Conservation (phyloP, 2,113 vertebrate species). For the Cathartes aura region DNA sequence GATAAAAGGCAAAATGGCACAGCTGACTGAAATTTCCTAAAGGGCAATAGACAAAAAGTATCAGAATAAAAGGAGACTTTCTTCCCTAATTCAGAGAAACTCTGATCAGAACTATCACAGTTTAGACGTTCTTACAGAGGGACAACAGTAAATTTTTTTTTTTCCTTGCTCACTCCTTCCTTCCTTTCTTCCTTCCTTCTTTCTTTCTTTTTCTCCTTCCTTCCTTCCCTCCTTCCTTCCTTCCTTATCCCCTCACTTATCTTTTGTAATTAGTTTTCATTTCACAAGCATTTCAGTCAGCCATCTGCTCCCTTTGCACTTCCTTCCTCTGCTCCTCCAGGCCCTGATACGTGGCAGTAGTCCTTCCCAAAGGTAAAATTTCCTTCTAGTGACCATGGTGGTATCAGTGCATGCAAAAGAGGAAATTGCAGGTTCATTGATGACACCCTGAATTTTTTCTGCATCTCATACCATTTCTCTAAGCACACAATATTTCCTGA, state of each 20-base stretch:
- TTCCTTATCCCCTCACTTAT: not conserved
- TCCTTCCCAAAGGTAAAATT: not conserved
- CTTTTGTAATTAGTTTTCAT: not conserved
- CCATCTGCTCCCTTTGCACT: not conserved
- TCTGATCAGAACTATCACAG: not conserved
- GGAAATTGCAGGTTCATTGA: not conserved
- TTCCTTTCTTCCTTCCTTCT: too few relatives aligned
- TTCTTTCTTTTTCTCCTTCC: too few relatives aligned
- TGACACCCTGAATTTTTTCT: not conserved
- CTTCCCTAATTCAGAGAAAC: not conserved
- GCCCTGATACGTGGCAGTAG: not conserved
- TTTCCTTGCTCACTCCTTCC: too few relatives aligned
- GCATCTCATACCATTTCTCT: not conserved
- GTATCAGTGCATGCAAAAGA: not conserved
- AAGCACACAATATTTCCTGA: not conserved
- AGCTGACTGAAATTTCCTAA: conserved; percentile 34
- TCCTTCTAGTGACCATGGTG: not conserved
- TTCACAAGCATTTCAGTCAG: not conserved
- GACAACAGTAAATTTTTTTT: not conserved
- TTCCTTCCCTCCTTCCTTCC: not conserved
- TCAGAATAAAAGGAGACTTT: not conserved
- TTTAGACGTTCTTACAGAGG: not conserved
- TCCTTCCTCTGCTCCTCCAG: not conserved
- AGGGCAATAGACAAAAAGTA: conserved; percentile 1
- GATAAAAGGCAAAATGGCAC: conserved; percentile 41